Evolutionary conservation across 2,888 invertebrate species (phyloP).

Genomic region (Drosophila stalkeri): DNA sequence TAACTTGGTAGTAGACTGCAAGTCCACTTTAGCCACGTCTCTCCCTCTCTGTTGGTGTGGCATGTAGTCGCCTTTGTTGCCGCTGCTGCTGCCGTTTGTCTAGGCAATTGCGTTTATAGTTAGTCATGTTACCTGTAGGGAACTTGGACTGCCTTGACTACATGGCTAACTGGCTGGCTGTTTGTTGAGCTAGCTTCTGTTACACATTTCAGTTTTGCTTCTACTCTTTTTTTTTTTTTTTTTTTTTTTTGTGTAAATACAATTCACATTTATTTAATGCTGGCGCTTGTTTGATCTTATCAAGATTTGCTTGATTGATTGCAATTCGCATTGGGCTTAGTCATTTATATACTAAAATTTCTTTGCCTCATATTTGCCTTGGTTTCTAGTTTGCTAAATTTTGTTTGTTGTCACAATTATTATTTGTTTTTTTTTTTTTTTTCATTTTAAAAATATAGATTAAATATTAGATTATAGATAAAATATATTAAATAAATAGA

Average conservation of each 20-base stretch:
- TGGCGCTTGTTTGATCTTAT: conserved; percentile 57
- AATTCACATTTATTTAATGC: conserved; percentile 40
- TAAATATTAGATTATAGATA: no score
- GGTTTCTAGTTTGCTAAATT: not conserved
- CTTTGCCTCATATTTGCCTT: not conserved
- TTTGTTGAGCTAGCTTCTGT: conserved; percentile 42
- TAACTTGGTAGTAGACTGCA: conserved; percentile 78
- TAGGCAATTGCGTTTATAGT: conserved; percentile 77
- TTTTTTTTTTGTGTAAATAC: conserved; percentile 6
- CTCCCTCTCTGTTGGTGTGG: conserved; percentile 34
- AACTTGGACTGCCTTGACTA: conserved; percentile 5
- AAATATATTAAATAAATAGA: no score
- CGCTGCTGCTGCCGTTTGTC: conserved; percentile 62
- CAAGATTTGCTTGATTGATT: conserved; percentile 42
- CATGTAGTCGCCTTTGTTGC: conserved; percentile 75
- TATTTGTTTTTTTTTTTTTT: not conserved
- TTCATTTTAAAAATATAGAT: no score
- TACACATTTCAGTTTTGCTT: conserved; percentile 39
- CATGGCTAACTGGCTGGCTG: not conserved
- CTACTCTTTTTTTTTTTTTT: not conserved
- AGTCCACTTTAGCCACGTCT: not conserved
- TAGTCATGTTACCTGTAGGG: conserved; percentile 57
- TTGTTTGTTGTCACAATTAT: not conserved
- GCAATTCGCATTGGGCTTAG: not conserved
- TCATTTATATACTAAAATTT: not conserved